A percentile compares a stretch with the other conserved stretches of the same genome.
Conservation (phyloP, 2,888 invertebrate species). For the Cosmia trapezina region DNA sequence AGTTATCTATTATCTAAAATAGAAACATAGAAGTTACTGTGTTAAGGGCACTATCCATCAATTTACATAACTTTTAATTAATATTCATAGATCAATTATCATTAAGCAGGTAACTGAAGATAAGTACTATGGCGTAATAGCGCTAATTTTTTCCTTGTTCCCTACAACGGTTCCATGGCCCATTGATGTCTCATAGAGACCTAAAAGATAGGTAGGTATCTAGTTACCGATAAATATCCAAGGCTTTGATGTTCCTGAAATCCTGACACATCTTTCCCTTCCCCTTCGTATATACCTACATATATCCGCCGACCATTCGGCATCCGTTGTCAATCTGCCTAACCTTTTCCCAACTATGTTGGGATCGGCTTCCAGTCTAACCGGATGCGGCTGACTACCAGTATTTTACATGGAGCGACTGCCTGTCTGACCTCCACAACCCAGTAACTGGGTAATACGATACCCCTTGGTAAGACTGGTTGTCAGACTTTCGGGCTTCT, state of each 20-base stretch:
- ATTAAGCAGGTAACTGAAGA: neutral
- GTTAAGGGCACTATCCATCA: constrained; percentile 27
- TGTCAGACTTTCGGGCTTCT: too few species aligned
- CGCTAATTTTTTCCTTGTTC: constrained; percentile 13
- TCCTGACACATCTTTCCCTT: neutral
- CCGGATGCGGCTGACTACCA: too few species aligned
- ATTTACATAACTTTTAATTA: constrained; percentile 11
- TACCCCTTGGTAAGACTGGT: too few species aligned
- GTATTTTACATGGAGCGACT: too few species aligned
- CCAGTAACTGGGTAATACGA: too few species aligned
- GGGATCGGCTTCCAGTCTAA: too few species aligned
- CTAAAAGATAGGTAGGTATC: neutral
- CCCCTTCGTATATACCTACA: neutral
- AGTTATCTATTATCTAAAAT: neutral
- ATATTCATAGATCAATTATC: constrained; percentile 23
- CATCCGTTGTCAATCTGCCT: too few species aligned
- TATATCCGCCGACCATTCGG: neutral
- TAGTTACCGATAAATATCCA: neutral
- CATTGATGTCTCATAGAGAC: neutral
- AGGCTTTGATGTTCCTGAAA: neutral
- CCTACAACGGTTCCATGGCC: neutral
- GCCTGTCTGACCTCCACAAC: too few species aligned
- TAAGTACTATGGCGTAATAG: constrained; percentile 1
- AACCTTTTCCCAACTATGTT: too few species aligned
- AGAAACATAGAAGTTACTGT: constrained; percentile 15